A percentile compares a stretch with the other conserved stretches of the same genome.
phyloP scores from a whole-genome alignment of 2,113 vertebrate species.

The Lamprologus callipterus region DNA sequence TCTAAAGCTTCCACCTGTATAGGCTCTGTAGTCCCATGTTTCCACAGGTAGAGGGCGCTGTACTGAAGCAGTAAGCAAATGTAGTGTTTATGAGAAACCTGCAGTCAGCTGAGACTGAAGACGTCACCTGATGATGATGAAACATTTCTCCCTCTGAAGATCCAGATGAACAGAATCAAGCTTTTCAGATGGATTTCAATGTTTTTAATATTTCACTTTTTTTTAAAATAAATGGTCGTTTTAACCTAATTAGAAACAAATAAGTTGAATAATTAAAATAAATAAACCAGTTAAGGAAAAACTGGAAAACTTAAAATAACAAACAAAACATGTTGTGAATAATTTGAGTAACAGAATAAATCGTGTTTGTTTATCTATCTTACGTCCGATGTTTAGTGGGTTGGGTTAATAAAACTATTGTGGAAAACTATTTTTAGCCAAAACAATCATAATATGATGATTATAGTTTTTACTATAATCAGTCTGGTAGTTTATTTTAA shows the following conservation, averaged over 20 bases:
- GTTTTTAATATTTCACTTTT: neutral
- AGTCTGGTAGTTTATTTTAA: neutral
- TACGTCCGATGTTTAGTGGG: accelerated
- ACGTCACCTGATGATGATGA: neutral
- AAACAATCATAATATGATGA: neutral
- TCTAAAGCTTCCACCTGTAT: neutral
- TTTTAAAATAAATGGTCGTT: accelerated
- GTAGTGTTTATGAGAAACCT: neutral
- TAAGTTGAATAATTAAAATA: neutral
- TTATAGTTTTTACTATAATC: neutral
- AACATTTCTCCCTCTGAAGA: neutral
- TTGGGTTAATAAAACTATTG: accelerated
- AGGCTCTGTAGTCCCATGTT: neutral
- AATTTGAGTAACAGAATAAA: neutral
- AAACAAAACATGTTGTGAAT: neutral
- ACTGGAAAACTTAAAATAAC: neutral
- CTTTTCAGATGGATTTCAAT: accelerated
- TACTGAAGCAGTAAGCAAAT: accelerated
- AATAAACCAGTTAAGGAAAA: neutral
- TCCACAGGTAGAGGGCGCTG: neutral
- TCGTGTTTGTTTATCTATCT: neutral
- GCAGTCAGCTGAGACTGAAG: neutral
- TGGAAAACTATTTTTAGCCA: neutral
- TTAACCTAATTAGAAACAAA: neutral
- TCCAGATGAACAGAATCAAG: neutral